Conservation (phyloP, 2,113 vertebrate genomes). For the Vulpes vulpes region DNA sequence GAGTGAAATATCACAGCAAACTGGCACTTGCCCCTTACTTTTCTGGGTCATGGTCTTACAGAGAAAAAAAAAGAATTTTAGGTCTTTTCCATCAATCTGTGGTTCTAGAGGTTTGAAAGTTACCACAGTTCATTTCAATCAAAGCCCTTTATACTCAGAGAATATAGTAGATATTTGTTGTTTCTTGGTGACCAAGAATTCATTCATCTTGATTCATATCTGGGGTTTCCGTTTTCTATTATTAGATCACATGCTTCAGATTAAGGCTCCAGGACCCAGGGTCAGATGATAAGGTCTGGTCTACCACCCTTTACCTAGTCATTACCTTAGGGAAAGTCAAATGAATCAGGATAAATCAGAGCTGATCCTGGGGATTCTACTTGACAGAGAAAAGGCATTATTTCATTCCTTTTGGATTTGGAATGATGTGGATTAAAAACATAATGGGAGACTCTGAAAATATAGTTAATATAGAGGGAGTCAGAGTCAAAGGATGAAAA, state of each 20-base stretch:
- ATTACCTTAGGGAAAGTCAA: background rate
- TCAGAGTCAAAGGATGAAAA: background rate
- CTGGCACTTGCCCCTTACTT: background rate
- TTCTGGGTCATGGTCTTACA: background rate
- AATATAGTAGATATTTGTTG: background rate
- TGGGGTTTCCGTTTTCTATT: background rate
- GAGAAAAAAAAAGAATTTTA: background rate
- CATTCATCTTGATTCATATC: background rate
- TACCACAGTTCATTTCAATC: conserved; percentile 8
- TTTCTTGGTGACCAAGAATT: background rate
- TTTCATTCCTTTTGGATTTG: background rate
- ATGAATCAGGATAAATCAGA: background rate
- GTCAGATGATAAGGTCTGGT: background rate
- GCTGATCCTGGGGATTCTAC: background rate
- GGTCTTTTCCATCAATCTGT: background rate
- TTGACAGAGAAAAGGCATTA: background rate
- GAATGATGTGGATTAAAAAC: background rate
- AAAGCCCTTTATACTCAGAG: background rate
- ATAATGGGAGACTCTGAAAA: background rate
- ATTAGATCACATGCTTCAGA: background rate
- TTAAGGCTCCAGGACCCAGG: background rate
- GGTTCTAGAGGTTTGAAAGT: background rate
- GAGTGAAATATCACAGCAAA: conserved; percentile 29
- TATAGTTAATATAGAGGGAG: background rate
- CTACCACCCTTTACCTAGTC: too few species aligned